Conservation (phyloP, 2,113 vertebrate genomes). For the Oryzias woworae region DNA sequence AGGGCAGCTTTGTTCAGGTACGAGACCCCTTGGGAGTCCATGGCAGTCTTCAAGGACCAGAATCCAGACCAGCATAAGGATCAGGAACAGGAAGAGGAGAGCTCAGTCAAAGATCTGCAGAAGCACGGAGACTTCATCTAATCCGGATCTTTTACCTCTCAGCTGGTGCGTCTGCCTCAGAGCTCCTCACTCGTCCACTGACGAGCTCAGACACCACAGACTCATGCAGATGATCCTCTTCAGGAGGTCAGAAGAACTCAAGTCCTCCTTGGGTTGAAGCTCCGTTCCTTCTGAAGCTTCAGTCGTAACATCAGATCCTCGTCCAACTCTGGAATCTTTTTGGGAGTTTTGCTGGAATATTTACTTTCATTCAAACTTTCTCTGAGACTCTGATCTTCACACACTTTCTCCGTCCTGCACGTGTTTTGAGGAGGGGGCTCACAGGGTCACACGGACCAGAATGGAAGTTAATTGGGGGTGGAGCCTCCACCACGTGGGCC, state of each 20-base stretch:
- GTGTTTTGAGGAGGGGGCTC: conserved; percentile 8
- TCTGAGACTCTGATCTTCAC: conserved; percentile 3
- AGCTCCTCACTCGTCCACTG: too few species aligned
- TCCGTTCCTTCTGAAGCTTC: not conserved
- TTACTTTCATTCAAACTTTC: conserved; percentile 28
- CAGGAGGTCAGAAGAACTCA: not conserved
- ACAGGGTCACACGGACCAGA: conserved; percentile 33
- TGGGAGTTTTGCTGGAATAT: not conserved
- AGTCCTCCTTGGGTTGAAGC: too few species aligned
- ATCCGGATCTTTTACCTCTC: too few species aligned
- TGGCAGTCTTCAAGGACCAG: conserved; percentile 11
- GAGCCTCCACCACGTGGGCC: conserved; percentile 40
- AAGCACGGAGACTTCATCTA: conserved; percentile 4
- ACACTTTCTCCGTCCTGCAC: conserved; percentile 38
- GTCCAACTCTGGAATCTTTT: not conserved
- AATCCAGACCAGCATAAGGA: too few species aligned
- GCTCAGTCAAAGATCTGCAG: not conserved
- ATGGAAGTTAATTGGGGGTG: conserved; percentile 73
- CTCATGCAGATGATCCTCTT: too few species aligned
- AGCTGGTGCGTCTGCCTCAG: too few species aligned
- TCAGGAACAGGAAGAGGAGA: too few species aligned
- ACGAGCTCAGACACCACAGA: too few species aligned
- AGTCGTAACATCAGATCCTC: not conserved
- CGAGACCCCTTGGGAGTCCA: conserved; percentile 77
- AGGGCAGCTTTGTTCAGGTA: conserved; percentile 85